Conservation (phyloP, 2,113 vertebrate species). For the Ceyx melanurus region DNA sequence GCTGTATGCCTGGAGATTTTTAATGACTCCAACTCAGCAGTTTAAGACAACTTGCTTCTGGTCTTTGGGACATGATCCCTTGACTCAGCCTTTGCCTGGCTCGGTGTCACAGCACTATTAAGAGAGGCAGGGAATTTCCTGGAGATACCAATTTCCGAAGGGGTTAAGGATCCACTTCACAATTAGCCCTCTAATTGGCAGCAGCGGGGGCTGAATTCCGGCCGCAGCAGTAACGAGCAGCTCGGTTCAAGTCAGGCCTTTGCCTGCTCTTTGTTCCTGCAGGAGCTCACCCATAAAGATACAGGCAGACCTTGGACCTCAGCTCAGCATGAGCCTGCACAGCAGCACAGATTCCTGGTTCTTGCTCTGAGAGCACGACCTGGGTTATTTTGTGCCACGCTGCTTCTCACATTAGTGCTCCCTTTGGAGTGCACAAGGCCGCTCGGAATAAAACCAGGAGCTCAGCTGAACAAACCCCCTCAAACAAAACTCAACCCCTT, state of each 20-base stretch:
- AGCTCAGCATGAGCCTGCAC: background rate
- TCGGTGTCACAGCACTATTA: background rate
- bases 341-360: background rate
- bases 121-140: background rate
- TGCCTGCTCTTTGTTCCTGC: background rate
- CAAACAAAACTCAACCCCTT: background rate
- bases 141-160: background rate
- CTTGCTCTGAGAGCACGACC: background rate
- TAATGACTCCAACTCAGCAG: background rate
- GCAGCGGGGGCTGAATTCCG: conserved; percentile 15
- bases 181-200: conserved; percentile 53
- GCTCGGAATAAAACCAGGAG: background rate
- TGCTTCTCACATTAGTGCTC: background rate
- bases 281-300: background rate
- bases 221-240: background rate
- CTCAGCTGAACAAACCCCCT: background rate
- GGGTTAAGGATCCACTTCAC: background rate
- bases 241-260: background rate
- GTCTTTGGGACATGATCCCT: background rate
- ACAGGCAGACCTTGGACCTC: background rate
- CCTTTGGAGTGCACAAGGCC: background rate
- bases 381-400: background rate
- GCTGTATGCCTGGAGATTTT: background rate
- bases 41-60: background rate
- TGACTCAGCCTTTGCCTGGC: background rate